Evolutionary conservation across 2,113 vertebrate genomes (phyloP), one percentile per base, ranked within the genome.

Genomic region (Forbesichthys agassizii): DNA sequence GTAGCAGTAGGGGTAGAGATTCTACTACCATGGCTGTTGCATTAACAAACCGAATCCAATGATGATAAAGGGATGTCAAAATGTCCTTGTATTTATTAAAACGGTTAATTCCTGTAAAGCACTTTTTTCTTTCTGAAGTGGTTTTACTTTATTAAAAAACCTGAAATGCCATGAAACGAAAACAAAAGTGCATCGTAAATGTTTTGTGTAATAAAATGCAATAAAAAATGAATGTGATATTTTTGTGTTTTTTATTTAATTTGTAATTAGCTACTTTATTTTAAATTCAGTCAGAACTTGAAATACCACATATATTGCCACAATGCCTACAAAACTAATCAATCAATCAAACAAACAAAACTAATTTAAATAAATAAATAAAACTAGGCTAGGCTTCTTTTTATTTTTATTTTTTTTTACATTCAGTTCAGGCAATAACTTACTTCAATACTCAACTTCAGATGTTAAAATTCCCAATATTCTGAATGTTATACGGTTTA

Each of bases 11-110:
- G 55, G 80, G 90, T 88, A 87, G 90, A 88, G 84, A 90, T 90
- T 93, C 93, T 92, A 89, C 92, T 92, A 89, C 94, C 93, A 94
- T 93, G 92, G 89, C 92, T 91, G 91, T 90, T 90, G 89, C 92
- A 88, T 92, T 90, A 89, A 89, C 91, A 93, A 93, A 91, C 89
- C 91, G 67, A 84, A 93, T 93, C 90, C 92, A 91, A 73, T 86
- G 90, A 93, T 93, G 64, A 79, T 87, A 77, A 86, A 53, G 88
- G 86, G 86, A 74, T 77, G 18, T 93, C 87, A 86, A 93, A 88
- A 88, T 83, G 81, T 91, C 88, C 83, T 92, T 93, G 93, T 97
- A 98, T 98, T 99, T 99, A 99, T 99, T 98, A 94, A 95, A 95
- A 95, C 90, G 90, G 91, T 92, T 90, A 93, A 92, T 91, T 89